Evolutionary conservation across 2,113 vertebrate species (phyloP), one percentile per base, ranked within the genome.

Genomic region (Tricholaema leucomelas): DNA sequence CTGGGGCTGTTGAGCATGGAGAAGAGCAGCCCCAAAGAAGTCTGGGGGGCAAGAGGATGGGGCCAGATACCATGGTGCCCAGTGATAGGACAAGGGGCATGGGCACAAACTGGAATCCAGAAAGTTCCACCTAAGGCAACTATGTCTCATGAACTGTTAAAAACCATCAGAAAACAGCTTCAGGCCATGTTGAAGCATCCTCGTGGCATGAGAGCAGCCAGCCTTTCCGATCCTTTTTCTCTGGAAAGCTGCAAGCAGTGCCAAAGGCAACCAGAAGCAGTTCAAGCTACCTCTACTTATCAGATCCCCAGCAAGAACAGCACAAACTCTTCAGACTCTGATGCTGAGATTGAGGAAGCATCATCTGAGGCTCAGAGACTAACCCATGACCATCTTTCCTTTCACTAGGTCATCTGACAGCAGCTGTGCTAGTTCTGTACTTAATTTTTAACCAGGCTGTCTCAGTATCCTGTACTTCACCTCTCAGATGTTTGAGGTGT

Each of bases 311-410:
- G 2, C 2, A 56, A 44, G 44, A 76, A 30, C 7, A 16, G 28
- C 2, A 19, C 0, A 3, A 44, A 27, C 7, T 75, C 42, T 54
- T 33, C 38, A 9, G 1, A 21, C 0, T 30, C 38, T n/a, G 50
- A 31, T 17, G 64, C 44, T 0, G 13, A 75, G 61, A 48, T 10
- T 36, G 70, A 74, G 81, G 73, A 77, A 65, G 78, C 73, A 84
- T 59, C 23, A 27, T 14, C 42, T 15, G 75, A 66, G 61, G 46
- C 28, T 23, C 56, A 74, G 84, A 75, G 44, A 44, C 52, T 54
- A 70, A 35, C 50, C 56, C 86, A 46, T 54, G 72, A 90, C 44
- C 40, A 63, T 33, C 31, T 1, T 21, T 85, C 16, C 66, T 48
- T 52, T 70, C 81, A 2, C 42, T 35, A 40, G 75, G 2, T 1